Evolutionary conservation across 2,113 vertebrate species (phyloP).

Genomic region (Paramormyrops kingsleyae): DNA sequence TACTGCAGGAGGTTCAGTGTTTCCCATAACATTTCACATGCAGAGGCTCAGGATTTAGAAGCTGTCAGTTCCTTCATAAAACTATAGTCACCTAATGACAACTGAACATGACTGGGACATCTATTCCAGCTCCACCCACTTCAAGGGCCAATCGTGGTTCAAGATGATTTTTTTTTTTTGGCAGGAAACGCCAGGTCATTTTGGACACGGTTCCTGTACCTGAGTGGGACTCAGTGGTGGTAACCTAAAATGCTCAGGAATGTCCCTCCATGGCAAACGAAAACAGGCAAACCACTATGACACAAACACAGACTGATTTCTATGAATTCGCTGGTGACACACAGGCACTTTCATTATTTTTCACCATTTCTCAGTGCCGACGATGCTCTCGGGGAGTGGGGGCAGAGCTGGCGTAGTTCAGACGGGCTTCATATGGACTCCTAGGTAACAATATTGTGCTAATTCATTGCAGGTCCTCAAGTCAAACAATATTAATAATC

Average conservation of each 20-base stretch:
- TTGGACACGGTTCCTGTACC: neutral
- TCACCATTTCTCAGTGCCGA: constrained; percentile 48
- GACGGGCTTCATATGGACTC: neutral
- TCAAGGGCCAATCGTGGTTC: neutral
- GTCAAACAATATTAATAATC: neutral
- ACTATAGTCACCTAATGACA: neutral
- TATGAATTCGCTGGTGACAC: constrained; percentile 45
- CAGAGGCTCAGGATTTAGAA: neutral
- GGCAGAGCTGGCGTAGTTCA: neutral
- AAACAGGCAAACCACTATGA: constrained; percentile 15
- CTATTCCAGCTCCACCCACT: neutral
- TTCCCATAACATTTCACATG: neutral
- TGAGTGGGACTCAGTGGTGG: neutral
- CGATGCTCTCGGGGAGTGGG: neutral
- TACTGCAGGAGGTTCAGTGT: neutral
- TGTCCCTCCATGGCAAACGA: constrained; percentile 18
- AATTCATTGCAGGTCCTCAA: neutral
- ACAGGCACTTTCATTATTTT: constrained; percentile 31
- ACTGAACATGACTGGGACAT: neutral
- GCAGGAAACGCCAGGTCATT: neutral
- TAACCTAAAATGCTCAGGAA: constrained; percentile 3
- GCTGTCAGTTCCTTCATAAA: neutral
- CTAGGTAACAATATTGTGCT: neutral
- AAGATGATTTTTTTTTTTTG: neutral
- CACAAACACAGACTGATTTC: constrained; percentile 35